phyloP scores from a whole-genome alignment of 2,113 vertebrate species.

The Microcebus murinus region DNA sequence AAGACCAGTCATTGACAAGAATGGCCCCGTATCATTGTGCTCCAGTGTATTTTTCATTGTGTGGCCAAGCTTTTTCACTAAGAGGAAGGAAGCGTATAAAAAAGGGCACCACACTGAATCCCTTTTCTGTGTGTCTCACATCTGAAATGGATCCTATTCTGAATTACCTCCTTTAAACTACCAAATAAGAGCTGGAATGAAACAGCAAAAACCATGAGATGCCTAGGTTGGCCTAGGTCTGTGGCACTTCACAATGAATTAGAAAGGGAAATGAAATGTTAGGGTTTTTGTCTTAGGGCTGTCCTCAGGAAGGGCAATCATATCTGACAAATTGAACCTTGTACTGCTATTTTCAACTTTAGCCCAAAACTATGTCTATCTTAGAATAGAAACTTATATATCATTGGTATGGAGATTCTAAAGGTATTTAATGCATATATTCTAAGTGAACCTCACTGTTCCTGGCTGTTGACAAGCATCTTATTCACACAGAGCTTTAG shows the following conservation, averaged over 20 bases:
- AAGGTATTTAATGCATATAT: not conserved
- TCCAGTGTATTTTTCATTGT: not conserved
- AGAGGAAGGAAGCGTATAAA: not conserved
- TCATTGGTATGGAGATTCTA: not conserved
- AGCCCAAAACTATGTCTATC: not conserved
- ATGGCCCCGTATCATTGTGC: not conserved
- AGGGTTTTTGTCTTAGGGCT: not conserved
- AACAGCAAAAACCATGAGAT: not conserved
- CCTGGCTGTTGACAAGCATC: not conserved
- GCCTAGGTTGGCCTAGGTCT: not conserved
- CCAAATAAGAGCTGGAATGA: not conserved
- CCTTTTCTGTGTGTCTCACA: not conserved
- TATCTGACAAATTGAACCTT: not conserved
- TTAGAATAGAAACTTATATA: not conserved
- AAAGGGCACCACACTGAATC: not conserved
- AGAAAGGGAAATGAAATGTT: not conserved
- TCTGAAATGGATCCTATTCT: not conserved
- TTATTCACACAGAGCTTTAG: not conserved
- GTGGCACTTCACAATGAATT: not conserved
- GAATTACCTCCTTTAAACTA: not conserved
- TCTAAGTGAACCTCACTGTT: constrained; percentile 19
- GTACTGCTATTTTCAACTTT: not conserved
- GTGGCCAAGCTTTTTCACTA: not conserved
- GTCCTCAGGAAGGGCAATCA: not conserved
- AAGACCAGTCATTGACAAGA: not conserved